Evolutionary conservation across 1,140 invertebrate species (phyloP), one percentile per base, ranked within the genome.

Genomic region (Neotoxoptera formosana): DNA sequence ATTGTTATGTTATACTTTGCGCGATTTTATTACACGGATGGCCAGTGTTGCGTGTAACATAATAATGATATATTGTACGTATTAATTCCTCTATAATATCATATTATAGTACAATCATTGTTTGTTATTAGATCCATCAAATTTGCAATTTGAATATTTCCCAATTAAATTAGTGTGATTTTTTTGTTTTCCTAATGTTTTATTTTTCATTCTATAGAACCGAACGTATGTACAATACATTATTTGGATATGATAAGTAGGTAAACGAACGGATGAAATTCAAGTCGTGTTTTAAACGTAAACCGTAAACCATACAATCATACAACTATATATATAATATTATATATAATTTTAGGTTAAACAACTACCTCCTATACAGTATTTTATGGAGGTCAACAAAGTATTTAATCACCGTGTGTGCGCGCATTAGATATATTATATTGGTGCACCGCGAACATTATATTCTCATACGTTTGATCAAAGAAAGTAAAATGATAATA

Each of bases 401-500:
- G 21, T 47, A 47, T 86, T 45, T 45, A 86, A 45, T 11, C 36
- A 45, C 23, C 30, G 30, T 86, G 45, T 45, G 25, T 41, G 25
- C 83, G 25, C 83, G 25, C 83, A 86, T 86, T 86, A 86, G 83
- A 45, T 86, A 67, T 67, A 41, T 41, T 86, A 67, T 67, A 41
- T 41, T 67, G 60, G 60, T 67, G 60, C 11, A 25, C 23, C 41
- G 9, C 41, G 83, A 11, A 45, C 83, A 84, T 41, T 47, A 45
- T 41, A 86, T 30, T 86, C 83, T 47, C 83, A 25, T 86, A 86
- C 36, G 25, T 86, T 21, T n/a, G 23, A 48, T 47, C 84, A 48
- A 87, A 48, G 45, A 87, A 87, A 87, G 84, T 87, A 87, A 87
- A 48, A 87, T 25, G 45, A 87, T 86, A 47, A 47, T 87, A 87